Evolutionary conservation across 2,888 invertebrate genomes (phyloP).

Genomic region (Epirrhoe tristata): DNA sequence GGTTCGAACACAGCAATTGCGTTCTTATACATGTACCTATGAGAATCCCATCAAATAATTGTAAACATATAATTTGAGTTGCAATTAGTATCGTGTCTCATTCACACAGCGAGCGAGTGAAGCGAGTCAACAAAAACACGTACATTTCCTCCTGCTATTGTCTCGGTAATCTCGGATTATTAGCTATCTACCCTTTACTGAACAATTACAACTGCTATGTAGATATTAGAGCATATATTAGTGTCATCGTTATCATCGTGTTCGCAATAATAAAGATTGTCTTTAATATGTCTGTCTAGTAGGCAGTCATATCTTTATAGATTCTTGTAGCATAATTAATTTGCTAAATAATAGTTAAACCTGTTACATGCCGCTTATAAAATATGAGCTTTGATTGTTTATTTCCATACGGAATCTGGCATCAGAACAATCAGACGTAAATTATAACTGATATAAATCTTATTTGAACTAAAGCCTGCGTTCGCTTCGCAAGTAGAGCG

Average conservation of each 20-base stretch:
- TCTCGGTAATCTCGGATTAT: conserved; percentile 76
- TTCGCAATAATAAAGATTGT: no score
- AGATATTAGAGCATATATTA: neutral
- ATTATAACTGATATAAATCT: neutral
- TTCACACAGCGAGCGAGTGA: conserved; percentile 66
- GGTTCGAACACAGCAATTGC: neutral
- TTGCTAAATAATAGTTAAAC: neutral
- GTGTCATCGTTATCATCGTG: no score
- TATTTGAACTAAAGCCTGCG: neutral
- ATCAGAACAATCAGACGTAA: neutral
- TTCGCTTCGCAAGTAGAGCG: neutral
- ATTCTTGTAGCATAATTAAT: neutral
- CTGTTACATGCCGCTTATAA: neutral
- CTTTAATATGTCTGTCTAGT: no score
- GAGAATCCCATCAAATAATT: conserved; percentile 44
- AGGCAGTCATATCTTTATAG: no score
- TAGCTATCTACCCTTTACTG: conserved; percentile 49
- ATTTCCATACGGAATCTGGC: neutral
- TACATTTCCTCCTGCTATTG: conserved; percentile 79
- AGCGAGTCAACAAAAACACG: conserved; percentile 68
- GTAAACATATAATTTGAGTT: conserved; percentile 61
- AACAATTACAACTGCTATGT: conserved; percentile 44
- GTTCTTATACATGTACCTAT: neutral
- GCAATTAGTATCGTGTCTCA: conserved; percentile 66
- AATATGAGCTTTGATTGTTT: neutral